phyloP scores from a whole-genome alignment of 2,797 vertebrate species.

The Catamblyrhynchus diadema region DNA sequence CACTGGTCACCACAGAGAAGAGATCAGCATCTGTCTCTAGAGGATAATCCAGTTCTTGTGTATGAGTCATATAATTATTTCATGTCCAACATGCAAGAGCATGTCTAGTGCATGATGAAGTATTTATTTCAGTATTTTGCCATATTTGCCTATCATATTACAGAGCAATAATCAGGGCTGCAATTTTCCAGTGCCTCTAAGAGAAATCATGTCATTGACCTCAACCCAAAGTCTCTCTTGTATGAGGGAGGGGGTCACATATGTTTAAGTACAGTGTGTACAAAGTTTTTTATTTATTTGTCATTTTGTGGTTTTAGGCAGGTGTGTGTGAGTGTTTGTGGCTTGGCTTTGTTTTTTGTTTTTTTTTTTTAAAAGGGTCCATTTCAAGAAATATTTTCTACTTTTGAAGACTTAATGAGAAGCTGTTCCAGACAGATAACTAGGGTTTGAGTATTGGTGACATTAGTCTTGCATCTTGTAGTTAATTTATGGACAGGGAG shows the following conservation, averaged over 20 bases:
- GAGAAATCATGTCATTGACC: background rate
- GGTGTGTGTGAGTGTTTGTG: background rate
- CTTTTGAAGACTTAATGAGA: background rate
- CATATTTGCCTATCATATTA: background rate
- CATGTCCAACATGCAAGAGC: background rate
- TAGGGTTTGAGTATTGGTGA: background rate
- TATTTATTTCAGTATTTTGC: background rate
- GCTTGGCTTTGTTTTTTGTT: background rate
- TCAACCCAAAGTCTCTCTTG: background rate
- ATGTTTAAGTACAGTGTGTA: background rate
- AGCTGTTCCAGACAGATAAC: background rate
- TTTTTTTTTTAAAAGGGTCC: background rate
- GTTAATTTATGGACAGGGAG: background rate
- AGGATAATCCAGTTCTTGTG: background rate
- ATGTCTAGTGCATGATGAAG: background rate
- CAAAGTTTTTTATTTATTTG: background rate
- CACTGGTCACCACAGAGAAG: background rate
- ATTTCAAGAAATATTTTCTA: background rate
- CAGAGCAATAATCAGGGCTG: background rate
- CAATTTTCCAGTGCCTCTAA: background rate
- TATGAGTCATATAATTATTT: background rate
- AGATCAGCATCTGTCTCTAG: background rate
- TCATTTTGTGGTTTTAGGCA: background rate
- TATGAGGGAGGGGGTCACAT: accelerated
- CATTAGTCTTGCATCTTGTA: background rate